Base-by-base conservation (phyloP, 2,113 vertebrate species). In the Tupaia chinensis region DNA sequence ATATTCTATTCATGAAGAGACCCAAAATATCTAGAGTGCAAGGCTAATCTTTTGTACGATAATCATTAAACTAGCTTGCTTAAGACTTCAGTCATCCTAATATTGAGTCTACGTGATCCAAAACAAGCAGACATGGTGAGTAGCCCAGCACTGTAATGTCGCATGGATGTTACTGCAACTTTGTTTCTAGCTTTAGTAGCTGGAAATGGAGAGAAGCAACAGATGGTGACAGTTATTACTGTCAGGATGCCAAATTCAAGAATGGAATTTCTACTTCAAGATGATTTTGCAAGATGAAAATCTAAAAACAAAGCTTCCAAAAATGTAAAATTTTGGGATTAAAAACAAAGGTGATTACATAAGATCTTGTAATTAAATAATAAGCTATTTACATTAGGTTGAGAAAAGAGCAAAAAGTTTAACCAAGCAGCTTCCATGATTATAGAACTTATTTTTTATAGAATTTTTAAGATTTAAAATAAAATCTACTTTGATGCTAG, bases 171-270 rank as follows among this genome's bases (percentile, higher is more conserved):
- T 74, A 81, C 58, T 1, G 29, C 32, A 90, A 72, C 34, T 70
- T 66, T 79, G 92, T 81, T 83, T 88, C 27, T 58, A 74, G 53
- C 53, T 86, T 91, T 93, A 90, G 34, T 72, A 72, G 23, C 56
- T 73, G 93, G 85, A 82, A 87, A 77, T 53, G 32, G 70, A 91
- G 86, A 94, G 94, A 86, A 90, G 94, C 93, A 95, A 92, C 96
- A 97, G 95, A 97, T 95, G 94, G 91, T n/a, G 86, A 92, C 74
- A 86, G 63, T 81, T 95, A 82, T 23, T 27, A 89, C 66, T 97
- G 96, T 79, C 85, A 68, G 82, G 32, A 63, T 87, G 93, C 95
- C 93, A 96, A 93, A 29, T 61, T 86, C 54, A 32, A 70, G 77
- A 93, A 86, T 17, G 91, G 88, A 89, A 82, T 86, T 92, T 92